phyloP scores from a whole-genome alignment of 2,888 invertebrate species.

The Drosophila macrospina region DNA sequence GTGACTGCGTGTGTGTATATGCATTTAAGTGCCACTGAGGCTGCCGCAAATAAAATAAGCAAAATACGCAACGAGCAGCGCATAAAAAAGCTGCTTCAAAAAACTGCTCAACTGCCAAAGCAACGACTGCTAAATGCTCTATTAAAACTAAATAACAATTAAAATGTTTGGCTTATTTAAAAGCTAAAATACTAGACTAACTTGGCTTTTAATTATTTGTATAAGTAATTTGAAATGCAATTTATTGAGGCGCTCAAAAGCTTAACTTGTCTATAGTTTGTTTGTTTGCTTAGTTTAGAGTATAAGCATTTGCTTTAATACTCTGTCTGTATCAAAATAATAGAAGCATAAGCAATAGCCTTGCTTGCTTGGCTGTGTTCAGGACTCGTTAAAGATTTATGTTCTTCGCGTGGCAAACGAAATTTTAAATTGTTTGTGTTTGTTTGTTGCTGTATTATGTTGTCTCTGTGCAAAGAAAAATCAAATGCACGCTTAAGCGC shows the following conservation, averaged over 20 bases:
- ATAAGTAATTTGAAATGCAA: too few species aligned
- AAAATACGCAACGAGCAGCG: not conserved
- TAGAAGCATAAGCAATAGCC: conserved; percentile 10
- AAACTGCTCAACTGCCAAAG: conserved; percentile 7
- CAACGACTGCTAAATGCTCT: conserved; percentile 33
- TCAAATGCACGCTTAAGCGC: conserved; percentile 56
- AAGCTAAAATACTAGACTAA: too few species aligned
- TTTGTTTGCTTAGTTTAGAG: too few species aligned
- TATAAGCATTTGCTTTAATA: too few species aligned
- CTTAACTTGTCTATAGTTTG: too few species aligned
- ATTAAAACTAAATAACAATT: too few species aligned
- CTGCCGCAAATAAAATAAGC: conserved; percentile 67
- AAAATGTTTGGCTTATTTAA: too few species aligned
- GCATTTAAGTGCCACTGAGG: conserved; percentile 51
- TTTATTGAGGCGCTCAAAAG: too few species aligned
- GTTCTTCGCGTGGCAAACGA: conserved; percentile 53
- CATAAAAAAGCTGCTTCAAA: conserved; percentile 40
- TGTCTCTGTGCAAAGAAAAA: conserved; percentile 51
- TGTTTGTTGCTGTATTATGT: conserved; percentile 23
- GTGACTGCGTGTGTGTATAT: conserved; percentile 12
- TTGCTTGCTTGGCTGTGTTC: conserved; percentile 25
- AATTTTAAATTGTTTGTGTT: conserved; percentile 61
- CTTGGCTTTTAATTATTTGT: too few species aligned
- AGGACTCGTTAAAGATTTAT: conserved; percentile 74
- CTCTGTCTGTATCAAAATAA: not conserved